Evolutionary conservation across 1,140 invertebrate species (phyloP), one percentile per base, ranked within the genome.

Genomic region (Drosophila elegans): DNA sequence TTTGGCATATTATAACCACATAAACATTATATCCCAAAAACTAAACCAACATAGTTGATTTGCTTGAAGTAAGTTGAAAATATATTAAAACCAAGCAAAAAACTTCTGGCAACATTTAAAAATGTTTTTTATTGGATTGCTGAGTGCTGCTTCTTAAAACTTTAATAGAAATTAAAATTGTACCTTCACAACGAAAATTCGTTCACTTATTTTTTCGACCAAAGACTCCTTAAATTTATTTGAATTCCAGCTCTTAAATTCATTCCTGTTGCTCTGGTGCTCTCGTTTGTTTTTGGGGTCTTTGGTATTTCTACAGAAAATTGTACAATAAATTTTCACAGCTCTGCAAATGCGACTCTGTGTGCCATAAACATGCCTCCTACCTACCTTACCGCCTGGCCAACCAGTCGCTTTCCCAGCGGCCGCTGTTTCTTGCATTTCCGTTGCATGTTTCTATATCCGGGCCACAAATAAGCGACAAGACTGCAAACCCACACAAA

Each of bases 361-460:
- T 51, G 60, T 73, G 54, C 67, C 67, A 74, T 59, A 78, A 78
- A 79, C 67, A 66, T 41, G 68, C 51, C 56, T 75, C 52, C 44
- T 48, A 36, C 38, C 68, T 49, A 71, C 67, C 42, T 42, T 53
- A 5, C 48, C 59, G 12, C 13, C 29, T 12, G 12, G 12, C 25
- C 45, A 16, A 25, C 44, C 57, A 39, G 41, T 66, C 48, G 56
- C 41, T 36, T 27, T 55, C 44, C 57, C 78, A 60, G 80, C 53
- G 52, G 68, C 56, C 52, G 53, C 62, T 80, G 72, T 71, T 63
- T 68, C 68, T 55, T 76, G 79, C 69, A 82, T 79, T 82, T 86
- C 75, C 83, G 69, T 68, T 86, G 78, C 74, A 86, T 72, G 83
- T 83, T 88, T 86, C 83, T 83, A 88, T 88, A 86, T 86, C 82